These are phyloP conservation scores for Drosophila sucinea DNA, from an alignment of 1,140 invertebrate genomes.

Conservation along the genomic window DNA sequence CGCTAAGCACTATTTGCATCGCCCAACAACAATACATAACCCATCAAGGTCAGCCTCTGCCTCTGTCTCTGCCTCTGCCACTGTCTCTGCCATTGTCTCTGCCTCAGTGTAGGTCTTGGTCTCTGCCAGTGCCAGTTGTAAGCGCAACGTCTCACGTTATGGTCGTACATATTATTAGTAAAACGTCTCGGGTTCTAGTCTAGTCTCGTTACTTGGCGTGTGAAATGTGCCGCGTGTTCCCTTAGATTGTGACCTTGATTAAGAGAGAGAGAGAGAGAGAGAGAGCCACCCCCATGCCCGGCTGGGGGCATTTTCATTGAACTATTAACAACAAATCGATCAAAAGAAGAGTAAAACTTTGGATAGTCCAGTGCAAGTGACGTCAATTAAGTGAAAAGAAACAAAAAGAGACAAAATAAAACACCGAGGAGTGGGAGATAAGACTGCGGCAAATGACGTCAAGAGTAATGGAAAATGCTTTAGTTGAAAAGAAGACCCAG, in stretches of 20 bases:
- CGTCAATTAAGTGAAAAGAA: background rate
- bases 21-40: background rate
- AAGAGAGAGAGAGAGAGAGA: too few relatives aligned
- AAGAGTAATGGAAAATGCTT: conserved; percentile 22
- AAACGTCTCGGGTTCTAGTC: conserved; percentile 12
- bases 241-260: background rate
- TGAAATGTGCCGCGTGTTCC: background rate
- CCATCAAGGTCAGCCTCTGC: background rate
- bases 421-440: conserved; percentile 16
- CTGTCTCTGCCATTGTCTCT: background rate
- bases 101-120: background rate
- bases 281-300: too few relatives aligned
- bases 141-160: conserved; percentile 33
- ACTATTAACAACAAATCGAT: background rate
- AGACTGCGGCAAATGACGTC: conserved; percentile 53
- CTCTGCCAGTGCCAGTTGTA: conserved; percentile 38
- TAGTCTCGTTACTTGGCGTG: background rate
- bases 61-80: background rate
- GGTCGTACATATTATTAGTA: conserved; percentile 19
- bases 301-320: background rate
- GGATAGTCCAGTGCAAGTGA: background rate
- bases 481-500: conserved; percentile 20
- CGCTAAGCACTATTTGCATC: conserved; percentile 4
- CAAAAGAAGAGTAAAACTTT: background rate
- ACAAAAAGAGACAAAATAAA: too few relatives aligned